These are phyloP conservation scores for Torymus auratus DNA, from an alignment of 2,888 invertebrate genomes.

Conservation along the genomic window DNA sequence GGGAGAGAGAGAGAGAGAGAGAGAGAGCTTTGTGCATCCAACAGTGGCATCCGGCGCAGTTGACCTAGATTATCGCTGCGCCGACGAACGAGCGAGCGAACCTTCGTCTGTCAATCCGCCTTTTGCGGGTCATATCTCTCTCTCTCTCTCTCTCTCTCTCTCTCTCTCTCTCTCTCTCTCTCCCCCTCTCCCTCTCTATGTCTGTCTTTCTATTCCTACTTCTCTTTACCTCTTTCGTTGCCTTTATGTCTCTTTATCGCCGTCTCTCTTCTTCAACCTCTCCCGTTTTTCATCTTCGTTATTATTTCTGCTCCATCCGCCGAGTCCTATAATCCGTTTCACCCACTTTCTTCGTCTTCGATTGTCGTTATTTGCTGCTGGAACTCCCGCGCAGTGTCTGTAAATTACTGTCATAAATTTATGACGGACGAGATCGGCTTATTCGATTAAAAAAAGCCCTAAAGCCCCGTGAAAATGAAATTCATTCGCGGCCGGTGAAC, in stretches of 20 bases:
- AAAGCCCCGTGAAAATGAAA: slow-evolving; percentile 24
- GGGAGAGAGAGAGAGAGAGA: not conserved
- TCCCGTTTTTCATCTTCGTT: not conserved
- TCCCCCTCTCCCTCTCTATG: not conserved
- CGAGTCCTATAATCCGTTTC: not conserved
- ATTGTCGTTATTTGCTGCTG: too few relatives aligned
- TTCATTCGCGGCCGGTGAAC: not conserved
- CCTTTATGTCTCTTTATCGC: not conserved
- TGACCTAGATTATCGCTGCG: slow-evolving; percentile 47
- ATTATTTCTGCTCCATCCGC: not conserved
- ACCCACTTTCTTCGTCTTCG: not conserved
- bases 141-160: not conserved
- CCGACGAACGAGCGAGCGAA: not conserved
- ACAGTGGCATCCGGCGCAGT: slow-evolving; percentile 25
- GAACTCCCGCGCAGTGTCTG: too few relatives aligned
- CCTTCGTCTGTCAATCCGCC: slow-evolving; percentile 14
- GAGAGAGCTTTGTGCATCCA: slow-evolving; percentile 26
- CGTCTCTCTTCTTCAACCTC: not conserved
- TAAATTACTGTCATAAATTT: too few relatives aligned
- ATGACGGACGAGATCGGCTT: not conserved
- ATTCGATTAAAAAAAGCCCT: slow-evolving; percentile 17
- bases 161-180: not conserved
- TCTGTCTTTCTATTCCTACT: not conserved
- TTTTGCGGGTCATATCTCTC: not conserved
- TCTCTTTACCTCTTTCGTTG: not conserved